Evolutionary conservation across 2,888 invertebrate genomes (phyloP), one percentile per base, ranked within the genome.

Genomic region (Acronicta leporina): DNA sequence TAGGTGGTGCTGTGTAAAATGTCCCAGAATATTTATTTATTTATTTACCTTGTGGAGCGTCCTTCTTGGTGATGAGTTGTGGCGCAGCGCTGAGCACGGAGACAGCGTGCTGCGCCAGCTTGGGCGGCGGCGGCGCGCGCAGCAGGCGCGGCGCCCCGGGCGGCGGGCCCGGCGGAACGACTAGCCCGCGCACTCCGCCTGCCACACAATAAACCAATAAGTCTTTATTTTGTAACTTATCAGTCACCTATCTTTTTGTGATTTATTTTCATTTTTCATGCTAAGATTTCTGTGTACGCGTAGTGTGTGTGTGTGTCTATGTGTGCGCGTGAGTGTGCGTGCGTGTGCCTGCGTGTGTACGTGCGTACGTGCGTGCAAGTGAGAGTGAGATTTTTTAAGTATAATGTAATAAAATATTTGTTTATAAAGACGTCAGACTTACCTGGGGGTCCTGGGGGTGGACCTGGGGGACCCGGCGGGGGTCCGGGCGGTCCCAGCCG

Each of bases 51-150:
- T 92, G 96, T 45, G 95, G 95, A 1, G 95, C 95, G 63, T 96
- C 97, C 77, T 96, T 96, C 65, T 97, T 95, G 71, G 96, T 96
- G 80, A 97, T 97, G 33, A 98, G 95, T 83, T 97, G 97, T 13
- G 98, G 98, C 0, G 97, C 98, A 0, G 98, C 98, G 10, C 96
- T 96, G 20, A 98, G 92, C 30, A 98, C 97, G 74, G 97, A 97
- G 1, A 96, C 96, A 0, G 91, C 25, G 25, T 44, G 65, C 45
- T 51, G 94, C 10, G 89, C 85, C 10, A 73, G 73, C 50, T 87
- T 87, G 42, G 89, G 90, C 68, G 92, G 92, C 52, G 95, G 94
- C 67, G 96, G 96, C 16, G 96, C 95, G 0, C 92, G 85, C 54
- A 96, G 95, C 77, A 95, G 89, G 13, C 96, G 95, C 13, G 97